phyloP scores from a whole-genome alignment of 2,888 invertebrate genomes.

The Drosophila buzzatii region DNA sequence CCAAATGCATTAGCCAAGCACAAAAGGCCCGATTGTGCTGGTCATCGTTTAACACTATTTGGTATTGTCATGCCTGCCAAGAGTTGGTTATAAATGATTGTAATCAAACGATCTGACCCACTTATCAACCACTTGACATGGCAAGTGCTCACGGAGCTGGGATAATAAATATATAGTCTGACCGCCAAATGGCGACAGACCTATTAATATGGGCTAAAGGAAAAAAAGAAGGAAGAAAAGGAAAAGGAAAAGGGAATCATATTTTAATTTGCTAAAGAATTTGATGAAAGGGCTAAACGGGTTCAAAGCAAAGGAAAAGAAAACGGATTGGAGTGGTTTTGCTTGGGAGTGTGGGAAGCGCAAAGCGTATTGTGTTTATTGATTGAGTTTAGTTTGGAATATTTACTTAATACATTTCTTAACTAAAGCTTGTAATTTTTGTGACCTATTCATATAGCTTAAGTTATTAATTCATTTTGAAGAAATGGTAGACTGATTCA shows the following conservation, averaged over 20 bases:
- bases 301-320: too few species aligned
- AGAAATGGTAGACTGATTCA: too few species aligned
- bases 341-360: background rate
- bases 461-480: too few species aligned
- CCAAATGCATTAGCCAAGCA: conserved; percentile 4
- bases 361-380: background rate
- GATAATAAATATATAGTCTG: background rate
- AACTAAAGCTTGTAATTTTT: too few species aligned
- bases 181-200: background rate
- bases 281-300: background rate
- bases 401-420: too few species aligned
- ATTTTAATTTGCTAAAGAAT: conserved; percentile 7
- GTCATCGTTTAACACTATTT: conserved; percentile 37
- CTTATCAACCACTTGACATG: conserved; percentile 14
- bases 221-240: background rate
- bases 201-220: background rate
- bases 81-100: conserved; percentile 33
- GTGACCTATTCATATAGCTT: too few species aligned
- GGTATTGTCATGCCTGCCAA: conserved; percentile 36
- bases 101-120: conserved; percentile 3
- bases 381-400: background rate
- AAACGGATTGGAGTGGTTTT: background rate
- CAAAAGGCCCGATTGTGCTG: conserved; percentile 9
- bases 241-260: background rate
- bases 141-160: background rate